Evolutionary conservation across 2,888 invertebrate species (phyloP), one percentile per base, ranked within the genome.

Genomic region (Apamea sordens): DNA sequence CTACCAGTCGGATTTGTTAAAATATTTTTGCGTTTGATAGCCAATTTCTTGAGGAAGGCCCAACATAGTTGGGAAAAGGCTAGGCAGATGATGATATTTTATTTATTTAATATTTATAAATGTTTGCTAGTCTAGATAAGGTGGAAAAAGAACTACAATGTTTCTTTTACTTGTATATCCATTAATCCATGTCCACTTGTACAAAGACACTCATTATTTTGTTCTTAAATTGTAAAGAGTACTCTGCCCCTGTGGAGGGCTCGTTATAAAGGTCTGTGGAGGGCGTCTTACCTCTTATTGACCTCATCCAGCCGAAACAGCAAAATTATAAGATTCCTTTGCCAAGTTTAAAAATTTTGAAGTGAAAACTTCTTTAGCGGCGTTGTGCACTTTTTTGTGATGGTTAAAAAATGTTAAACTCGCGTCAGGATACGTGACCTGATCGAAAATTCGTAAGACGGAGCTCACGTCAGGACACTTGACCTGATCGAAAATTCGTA

Each of bases 141-240:
- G 7, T 56, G 4, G 18, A 50, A n/a, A 53, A 53, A 71, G 0
- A n/a, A 79, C 18, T 8, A 24, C 11, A 47, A 50, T 50, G 1
- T 28, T 21, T 36, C 2, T 24, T 10, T 21, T 36, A 36, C 7
- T 11, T 36, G 0, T 64, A 44, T 0, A 68, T n/a, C 5, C 18
- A 53, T 79, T 72, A 24, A 64, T 71, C 41, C 56, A 13, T 21
- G 50, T 72, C 53, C 47, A 50, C n/a, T 24, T 59, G 21, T 6
- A 61, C 32, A 59, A 13, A 24, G 8, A 32, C 13, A 44, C 67
- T 84, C 65, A 75, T 86, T 84, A 75, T 79, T 86, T 84, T 86
- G 79, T 82, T 67, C 76, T 59, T 53, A 41, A 67, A 68, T 68
- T 69, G 18, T 70, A 21, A 28, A 84, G 86, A 73, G 72, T 32